phyloP scores from a whole-genome alignment of 2,113 vertebrate species.

The Hassar affinis region DNA sequence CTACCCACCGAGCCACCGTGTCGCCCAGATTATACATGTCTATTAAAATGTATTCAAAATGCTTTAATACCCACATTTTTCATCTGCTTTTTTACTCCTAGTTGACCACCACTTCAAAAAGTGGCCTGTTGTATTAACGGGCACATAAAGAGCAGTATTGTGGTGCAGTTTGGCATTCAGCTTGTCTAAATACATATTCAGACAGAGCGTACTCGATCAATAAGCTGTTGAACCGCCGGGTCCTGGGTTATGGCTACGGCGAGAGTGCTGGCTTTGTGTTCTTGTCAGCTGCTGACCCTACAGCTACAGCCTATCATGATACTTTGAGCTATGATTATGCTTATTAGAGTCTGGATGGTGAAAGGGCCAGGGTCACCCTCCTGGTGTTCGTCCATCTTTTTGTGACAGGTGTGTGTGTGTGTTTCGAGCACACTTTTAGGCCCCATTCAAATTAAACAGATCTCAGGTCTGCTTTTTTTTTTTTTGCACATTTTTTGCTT shows the following conservation, averaged over 20 bases:
- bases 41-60: background rate
- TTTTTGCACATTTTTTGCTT: slow-evolving; percentile 1
- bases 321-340: slow-evolving; percentile 62
- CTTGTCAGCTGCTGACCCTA: slow-evolving; percentile 23
- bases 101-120: background rate
- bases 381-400: background rate
- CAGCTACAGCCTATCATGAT: slow-evolving; percentile 56
- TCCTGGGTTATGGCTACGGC: background rate
- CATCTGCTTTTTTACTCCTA: background rate
- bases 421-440: background rate
- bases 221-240: background rate
- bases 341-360: slow-evolving; percentile 64
- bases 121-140: background rate
- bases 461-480: too few species aligned
- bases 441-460: background rate
- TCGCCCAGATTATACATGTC: too few species aligned
- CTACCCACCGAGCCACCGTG: too few species aligned
- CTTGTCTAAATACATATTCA: slow-evolving; percentile 34
- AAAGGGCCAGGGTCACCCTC: slow-evolving; percentile 51
- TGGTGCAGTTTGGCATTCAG: background rate
- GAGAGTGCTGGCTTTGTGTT: slow-evolving; percentile 14
- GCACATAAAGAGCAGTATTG: background rate
- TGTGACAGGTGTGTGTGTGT: slow-evolving; percentile 43
- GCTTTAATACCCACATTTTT: background rate
- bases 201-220: background rate